Evolutionary conservation across 2,797 vertebrate species (phyloP).

Genomic region (Sparidentex hasta): DNA sequence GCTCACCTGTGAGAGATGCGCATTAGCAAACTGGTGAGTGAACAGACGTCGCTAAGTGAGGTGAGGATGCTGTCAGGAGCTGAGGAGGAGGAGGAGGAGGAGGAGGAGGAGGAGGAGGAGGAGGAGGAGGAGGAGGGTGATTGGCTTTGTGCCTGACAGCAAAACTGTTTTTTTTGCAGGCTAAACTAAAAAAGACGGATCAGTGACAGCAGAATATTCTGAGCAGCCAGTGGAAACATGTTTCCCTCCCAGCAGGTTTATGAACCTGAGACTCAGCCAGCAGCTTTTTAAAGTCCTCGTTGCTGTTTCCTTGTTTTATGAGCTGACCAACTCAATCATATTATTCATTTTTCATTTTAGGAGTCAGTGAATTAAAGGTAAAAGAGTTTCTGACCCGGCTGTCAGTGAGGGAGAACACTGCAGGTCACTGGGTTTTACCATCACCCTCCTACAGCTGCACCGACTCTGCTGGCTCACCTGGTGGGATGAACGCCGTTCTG

Average conservation of each 20-base stretch:
- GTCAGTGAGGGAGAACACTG: background rate
- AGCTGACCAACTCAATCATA: background rate
- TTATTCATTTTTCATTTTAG: background rate
- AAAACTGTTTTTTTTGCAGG: background rate
- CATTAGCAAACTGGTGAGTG: constrained; percentile 25
- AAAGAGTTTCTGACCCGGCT: background rate
- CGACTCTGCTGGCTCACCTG: too few species aligned
- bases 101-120: background rate
- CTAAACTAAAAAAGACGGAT: constrained; percentile 5
- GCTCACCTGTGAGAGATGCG: constrained; percentile 9
- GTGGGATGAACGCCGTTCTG: too few species aligned
- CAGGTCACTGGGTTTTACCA: too few species aligned
- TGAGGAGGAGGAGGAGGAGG: background rate
- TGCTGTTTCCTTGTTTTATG: background rate
- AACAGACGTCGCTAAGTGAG: constrained; percentile 43
- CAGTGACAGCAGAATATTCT: background rate
- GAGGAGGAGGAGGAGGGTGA: background rate
- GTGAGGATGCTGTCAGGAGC: constrained; percentile 7
- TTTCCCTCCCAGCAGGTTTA: background rate
- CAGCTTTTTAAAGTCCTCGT: background rate
- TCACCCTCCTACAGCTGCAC: too few species aligned
- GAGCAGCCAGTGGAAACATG: constrained; percentile 7
- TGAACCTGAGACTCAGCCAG: background rate
- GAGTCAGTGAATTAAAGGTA: background rate
- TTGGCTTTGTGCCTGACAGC: constrained; percentile 6